Conservation (phyloP, 2,888 invertebrate genomes). For the Drosophila atripex region DNA sequence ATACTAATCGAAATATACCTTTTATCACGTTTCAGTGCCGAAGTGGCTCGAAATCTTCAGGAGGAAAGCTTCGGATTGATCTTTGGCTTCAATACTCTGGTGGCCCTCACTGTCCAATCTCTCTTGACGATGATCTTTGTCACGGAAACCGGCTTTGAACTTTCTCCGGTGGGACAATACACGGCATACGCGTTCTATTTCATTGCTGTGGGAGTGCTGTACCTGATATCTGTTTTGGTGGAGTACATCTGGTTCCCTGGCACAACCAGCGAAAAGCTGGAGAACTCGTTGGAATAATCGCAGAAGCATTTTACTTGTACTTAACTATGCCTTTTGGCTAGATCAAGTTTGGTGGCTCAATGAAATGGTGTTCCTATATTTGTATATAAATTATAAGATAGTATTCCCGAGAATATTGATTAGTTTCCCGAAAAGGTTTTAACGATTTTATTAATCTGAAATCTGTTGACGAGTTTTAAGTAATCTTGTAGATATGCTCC, state of each 20-base stretch:
- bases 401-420: constrained; percentile 18
- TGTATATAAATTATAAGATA: constrained; percentile 4
- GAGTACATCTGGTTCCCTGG: constrained; percentile 67
- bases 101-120: constrained; percentile 91
- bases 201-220: constrained; percentile 75
- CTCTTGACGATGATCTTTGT: constrained; percentile 87
- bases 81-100: constrained; percentile 94
- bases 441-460: constrained; percentile 1
- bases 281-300: constrained; percentile 45
- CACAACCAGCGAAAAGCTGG: constrained; percentile 36
- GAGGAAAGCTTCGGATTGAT: constrained; percentile 95
- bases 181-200: constrained; percentile 82
- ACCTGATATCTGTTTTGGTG: constrained; percentile 71
- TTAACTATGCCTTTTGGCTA: constrained; percentile 25
- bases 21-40: constrained; percentile 86
- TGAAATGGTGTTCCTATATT: constrained; percentile 17
- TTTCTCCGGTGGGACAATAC: constrained; percentile 77
- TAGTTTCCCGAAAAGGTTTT: constrained; percentile 22
- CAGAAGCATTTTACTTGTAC: constrained; percentile 33
- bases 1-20: neutral
- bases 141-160: constrained; percentile 76
- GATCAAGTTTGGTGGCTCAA: constrained; percentile 8
- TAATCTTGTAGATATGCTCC: constrained; percentile 26
- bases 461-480: constrained; percentile 12
- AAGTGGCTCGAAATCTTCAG: constrained; percentile 92